Evolutionary conservation across 2,113 vertebrate species (phyloP).

Genomic region (Malaclemys terrapin): DNA sequence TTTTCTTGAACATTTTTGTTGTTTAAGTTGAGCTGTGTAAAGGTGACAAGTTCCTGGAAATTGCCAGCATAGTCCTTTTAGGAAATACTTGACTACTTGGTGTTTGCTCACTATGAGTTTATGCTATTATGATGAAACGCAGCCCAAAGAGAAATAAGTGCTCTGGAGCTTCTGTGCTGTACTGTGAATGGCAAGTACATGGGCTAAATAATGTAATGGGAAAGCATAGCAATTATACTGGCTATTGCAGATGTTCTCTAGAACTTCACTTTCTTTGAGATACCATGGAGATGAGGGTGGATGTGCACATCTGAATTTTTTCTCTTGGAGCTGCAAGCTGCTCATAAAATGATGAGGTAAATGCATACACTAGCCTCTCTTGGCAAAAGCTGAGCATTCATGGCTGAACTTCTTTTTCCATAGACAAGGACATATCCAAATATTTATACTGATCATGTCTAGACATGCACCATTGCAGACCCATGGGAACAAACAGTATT

Average conservation of each 20-base stretch:
- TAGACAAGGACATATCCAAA: neutral
- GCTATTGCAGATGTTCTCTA: neutral
- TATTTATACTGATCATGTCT: neutral
- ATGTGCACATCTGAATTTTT: rapidly evolving
- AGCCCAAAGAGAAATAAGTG: too few relatives aligned
- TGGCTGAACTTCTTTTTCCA: neutral
- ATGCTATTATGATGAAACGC: too few relatives aligned
- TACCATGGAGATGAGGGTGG: neutral
- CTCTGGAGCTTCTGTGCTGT: neutral
- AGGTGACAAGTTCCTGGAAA: too few relatives aligned
- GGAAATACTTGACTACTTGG: too few relatives aligned
- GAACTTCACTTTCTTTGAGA: neutral
- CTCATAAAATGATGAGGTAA: neutral
- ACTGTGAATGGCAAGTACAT: neutral
- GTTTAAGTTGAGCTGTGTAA: too few relatives aligned
- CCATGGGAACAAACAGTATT: neutral
- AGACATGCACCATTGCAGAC: neutral
- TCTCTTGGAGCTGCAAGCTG: neutral
- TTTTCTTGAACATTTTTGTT: too few relatives aligned
- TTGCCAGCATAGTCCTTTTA: too few relatives aligned
- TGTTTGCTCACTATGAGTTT: too few relatives aligned
- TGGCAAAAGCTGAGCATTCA: neutral
- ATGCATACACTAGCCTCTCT: neutral
- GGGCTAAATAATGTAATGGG: neutral
- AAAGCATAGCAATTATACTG: neutral